These are phyloP conservation scores for Nasonia giraulti DNA, from an alignment of 1,140 invertebrate genomes.

Conservation along the genomic window DNA sequence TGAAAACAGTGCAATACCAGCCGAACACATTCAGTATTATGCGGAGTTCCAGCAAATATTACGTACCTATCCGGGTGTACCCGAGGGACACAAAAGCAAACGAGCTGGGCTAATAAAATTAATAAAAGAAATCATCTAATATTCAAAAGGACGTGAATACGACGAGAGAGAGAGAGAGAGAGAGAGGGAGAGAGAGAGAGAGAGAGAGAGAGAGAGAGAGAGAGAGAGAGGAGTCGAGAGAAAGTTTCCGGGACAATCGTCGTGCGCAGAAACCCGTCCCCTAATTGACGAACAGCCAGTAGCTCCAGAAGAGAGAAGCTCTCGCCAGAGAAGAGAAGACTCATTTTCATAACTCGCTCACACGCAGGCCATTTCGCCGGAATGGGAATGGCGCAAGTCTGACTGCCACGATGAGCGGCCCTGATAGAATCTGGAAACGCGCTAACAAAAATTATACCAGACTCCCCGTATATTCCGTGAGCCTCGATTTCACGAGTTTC, in stretches of 20 bases:
- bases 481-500: not conserved
- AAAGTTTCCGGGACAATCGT: constrained; percentile 33
- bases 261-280: constrained; percentile 67
- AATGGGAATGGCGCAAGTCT: constrained; percentile 28
- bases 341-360: constrained; percentile 64
- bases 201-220: not conserved
- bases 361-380: constrained; percentile 3
- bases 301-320: constrained; percentile 61
- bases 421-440: not conserved
- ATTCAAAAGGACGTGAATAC: not conserved
- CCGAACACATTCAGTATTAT: too few species aligned
- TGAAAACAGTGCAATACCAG: too few species aligned
- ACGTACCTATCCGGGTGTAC: too few species aligned
- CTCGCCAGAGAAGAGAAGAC: constrained; percentile 59
- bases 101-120: not conserved
- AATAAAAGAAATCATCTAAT: constrained; percentile 1
- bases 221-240: not conserved
- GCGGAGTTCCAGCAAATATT: too few species aligned
- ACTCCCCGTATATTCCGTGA: not conserved
- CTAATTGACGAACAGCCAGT: constrained; percentile 66
- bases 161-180: not conserved
- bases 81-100: not conserved
- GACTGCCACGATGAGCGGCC: constrained; percentile 2
- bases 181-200: not conserved
- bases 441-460: not conserved